Percentiles rank a stretch among this genome's conserved stretches.
Evolutionary conservation across 2,113 vertebrate species (phyloP).

Genomic region (Rhipidura dahli): DNA sequence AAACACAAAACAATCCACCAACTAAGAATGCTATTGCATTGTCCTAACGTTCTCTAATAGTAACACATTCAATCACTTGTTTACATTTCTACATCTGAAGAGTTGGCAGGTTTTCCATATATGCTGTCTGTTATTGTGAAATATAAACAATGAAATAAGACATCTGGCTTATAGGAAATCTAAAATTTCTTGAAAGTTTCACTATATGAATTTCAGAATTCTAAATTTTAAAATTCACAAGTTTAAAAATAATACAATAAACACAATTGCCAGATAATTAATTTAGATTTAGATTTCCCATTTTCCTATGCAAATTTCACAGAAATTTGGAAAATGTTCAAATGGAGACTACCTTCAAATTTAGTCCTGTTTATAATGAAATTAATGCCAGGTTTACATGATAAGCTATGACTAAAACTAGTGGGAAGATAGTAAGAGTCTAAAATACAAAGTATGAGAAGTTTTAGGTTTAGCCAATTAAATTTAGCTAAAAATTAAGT

Average conservation of each 20-base stretch:
- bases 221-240: neutral
- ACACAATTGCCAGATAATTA: neutral
- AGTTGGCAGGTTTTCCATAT: neutral
- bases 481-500: neutral
- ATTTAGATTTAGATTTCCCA: neutral
- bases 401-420: neutral
- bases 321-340: neutral
- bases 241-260: neutral
- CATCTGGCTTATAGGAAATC: neutral
- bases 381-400: neutral
- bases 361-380: neutral
- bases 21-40: neutral
- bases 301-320: neutral
- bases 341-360: neutral
- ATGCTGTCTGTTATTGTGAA: neutral
- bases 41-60: neutral
- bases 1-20: neutral
- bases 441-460: neutral
- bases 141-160: neutral
- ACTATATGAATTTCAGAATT: neutral
- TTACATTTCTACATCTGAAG: neutral
- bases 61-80: neutral
- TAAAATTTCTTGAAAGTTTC: neutral
- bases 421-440: neutral
- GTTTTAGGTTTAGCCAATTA: too few species aligned